Evolutionary conservation across 2,888 invertebrate species (phyloP), one percentile per base, ranked within the genome.

Genomic region (Smittia sp.): DNA sequence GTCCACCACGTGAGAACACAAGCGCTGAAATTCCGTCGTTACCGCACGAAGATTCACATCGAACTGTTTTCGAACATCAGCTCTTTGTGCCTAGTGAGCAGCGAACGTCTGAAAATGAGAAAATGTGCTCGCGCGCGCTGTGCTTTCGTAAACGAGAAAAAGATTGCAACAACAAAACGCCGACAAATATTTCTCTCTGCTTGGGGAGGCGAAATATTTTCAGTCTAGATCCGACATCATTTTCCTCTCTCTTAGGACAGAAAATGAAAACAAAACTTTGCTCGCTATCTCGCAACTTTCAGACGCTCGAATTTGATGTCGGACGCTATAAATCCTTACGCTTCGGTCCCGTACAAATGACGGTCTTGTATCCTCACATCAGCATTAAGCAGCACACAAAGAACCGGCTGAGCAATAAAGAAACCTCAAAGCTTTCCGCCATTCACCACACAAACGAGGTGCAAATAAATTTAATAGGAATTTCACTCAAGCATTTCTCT

Each of bases 11-110:
- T 32, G 32, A 32, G 32, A 9, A 3, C 9, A 32, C 32, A 32
- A 9, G 11, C 46, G n/a, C 4, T 15, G 58, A 1, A 52, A 4
- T 58, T 22, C 58, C 58, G 58, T 58, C 22, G 2, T 58, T 58
- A 22, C 22, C 22, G 58, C 13, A 13, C 58, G 22, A 18, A 58
- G 58, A 58, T 22, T 58, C 58, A 13, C 58, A 58, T 58, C 58
- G 22, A 58, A 58, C 58, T 58, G 58, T 22, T 58, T 58, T 46
- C 46, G 46, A 46, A 11, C 46, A 46, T 46, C 46, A 46, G 58
- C 22, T 58, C 22, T 58, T 6, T 3, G n/a, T n/a, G 46, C 11
- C 3, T 22, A 46, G 11, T 32, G 32, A 32, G 46, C 46, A n/a
- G 39, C 18, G 58, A 58, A 4, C 2, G 18, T 18, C 7, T 22